Conservation (phyloP, 2,113 vertebrate species). For the Bubalus kerabau region DNA sequence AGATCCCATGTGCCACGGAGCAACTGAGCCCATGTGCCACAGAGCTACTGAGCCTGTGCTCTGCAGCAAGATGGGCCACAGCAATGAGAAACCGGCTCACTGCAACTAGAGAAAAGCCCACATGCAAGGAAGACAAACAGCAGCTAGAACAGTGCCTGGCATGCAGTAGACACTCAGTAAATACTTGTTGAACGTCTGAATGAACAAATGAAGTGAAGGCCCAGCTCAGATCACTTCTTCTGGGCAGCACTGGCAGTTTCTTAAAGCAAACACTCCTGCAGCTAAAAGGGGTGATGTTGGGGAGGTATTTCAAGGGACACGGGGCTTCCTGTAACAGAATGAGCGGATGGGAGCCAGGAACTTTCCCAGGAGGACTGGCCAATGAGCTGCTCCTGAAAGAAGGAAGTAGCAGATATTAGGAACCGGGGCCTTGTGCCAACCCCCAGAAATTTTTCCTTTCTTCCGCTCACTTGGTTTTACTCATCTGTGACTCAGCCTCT, state of each 20-base stretch:
- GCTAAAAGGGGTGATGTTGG: not conserved
- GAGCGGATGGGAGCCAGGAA: not conserved
- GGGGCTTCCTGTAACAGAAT: not conserved
- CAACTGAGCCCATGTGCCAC: not conserved
- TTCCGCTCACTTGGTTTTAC: not conserved
- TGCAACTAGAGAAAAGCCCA: not conserved
- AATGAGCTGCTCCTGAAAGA: not conserved
- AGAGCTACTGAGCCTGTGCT: not conserved
- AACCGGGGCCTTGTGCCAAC: no score
- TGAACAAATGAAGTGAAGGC: not conserved
- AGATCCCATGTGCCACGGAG: accelerated
- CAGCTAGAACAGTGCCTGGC: not conserved
- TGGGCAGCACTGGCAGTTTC: not conserved
- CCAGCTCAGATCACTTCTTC: not conserved
- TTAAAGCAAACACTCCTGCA: not conserved
- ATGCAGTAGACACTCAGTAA: not conserved
- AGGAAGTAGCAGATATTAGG: not conserved
- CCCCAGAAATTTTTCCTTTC: not conserved
- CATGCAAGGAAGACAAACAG: not conserved
- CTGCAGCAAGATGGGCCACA: not conserved
- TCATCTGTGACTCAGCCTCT: not conserved
- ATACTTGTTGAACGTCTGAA: not conserved
- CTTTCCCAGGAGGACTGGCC: not conserved
- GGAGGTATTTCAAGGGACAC: not conserved
- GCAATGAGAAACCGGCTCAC: not conserved